Conservation (phyloP, 2,797 vertebrate genomes). For the Ibycter americanus region DNA sequence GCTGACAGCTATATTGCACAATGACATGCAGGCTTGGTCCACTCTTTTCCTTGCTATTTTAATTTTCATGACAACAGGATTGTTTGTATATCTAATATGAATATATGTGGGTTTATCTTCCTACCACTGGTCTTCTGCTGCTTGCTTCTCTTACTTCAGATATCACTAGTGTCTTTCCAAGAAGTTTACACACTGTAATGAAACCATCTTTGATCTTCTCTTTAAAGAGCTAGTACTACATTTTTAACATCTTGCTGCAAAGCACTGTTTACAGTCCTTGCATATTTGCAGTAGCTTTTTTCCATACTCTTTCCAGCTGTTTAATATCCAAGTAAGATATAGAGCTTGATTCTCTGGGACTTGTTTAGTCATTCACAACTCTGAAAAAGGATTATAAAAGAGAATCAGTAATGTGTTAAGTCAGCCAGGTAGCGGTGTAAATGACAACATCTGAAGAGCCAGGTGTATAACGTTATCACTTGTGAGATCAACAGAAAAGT, state of each 20-base stretch:
- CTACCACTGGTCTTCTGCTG: not conserved
- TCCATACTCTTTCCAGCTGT: not conserved
- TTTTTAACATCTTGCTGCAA: not conserved
- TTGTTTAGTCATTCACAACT: not conserved
- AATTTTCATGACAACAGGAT: not conserved
- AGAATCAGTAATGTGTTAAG: slow-evolving; percentile 19
- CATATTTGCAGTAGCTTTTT: not conserved
- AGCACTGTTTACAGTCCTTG: not conserved
- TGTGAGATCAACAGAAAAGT: not conserved
- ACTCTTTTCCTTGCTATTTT: not conserved
- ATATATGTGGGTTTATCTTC: not conserved
- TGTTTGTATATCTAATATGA: not conserved
- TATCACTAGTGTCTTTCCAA: not conserved
- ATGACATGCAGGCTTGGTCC: not conserved
- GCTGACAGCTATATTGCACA: not conserved
- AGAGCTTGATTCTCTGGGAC: not conserved
- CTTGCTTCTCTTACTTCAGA: not conserved
- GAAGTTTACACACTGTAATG: not conserved
- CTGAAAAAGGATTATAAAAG: not conserved
- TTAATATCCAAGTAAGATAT: not conserved
- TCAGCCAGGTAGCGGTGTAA: not conserved
- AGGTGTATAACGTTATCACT: rapidly evolving
- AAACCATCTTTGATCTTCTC: not conserved
- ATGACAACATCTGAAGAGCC: not conserved
- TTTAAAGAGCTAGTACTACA: not conserved